A percentile compares a stretch with the other conserved stretches of the same genome.
phyloP scores from a whole-genome alignment of 2,797 vertebrate species.

The Sphenodon punctatus region DNA sequence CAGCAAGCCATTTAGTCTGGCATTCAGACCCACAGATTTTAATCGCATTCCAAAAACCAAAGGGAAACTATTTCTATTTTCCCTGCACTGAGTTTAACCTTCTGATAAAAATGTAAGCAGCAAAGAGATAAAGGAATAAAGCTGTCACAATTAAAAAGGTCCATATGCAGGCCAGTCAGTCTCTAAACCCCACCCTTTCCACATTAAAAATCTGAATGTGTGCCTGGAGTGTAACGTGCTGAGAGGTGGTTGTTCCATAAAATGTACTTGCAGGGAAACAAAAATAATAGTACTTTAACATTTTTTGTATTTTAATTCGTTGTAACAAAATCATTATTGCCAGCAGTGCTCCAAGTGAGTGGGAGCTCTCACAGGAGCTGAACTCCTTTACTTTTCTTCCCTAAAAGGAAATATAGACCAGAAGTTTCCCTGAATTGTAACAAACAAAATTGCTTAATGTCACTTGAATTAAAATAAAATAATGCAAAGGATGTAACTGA shows the following conservation, averaged over 20 bases:
- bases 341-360: neutral
- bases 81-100: neutral
- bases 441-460: neutral
- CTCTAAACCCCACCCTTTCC: neutral
- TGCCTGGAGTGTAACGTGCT: neutral
- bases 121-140: constrained; percentile 52
- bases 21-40: constrained; percentile 32
- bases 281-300: neutral
- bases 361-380: neutral
- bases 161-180: neutral
- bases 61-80: constrained; percentile 19
- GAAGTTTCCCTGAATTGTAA: neutral
- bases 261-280: constrained; percentile 15
- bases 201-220: neutral
- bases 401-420: constrained; percentile 10
- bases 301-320: constrained; percentile 32
- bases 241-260: constrained; percentile 7
- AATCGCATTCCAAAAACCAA: constrained; percentile 47
- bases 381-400: neutral
- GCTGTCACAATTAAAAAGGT: constrained; percentile 36
- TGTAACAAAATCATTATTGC: neutral
- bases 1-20: constrained; percentile 45
- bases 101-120: constrained; percentile 53
- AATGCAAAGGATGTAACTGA: neutral
- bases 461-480: constrained; percentile 15